Evolutionary conservation across 2,113 vertebrate genomes (phyloP).

Genomic region (Microcebus murinus): DNA sequence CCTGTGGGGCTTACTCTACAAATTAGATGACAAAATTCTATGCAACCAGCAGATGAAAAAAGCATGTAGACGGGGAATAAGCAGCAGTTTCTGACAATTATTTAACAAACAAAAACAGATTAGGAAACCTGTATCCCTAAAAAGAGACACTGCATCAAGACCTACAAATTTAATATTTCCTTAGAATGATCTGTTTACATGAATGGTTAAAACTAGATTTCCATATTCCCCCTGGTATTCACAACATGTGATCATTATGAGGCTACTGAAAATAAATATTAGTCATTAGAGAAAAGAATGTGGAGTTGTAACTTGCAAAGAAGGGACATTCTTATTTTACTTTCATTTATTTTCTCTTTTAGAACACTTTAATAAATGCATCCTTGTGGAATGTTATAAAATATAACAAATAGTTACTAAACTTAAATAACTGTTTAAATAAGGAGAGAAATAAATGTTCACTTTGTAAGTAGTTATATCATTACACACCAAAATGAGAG

Average conservation of each 20-base stretch:
- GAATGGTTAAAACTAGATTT: background rate
- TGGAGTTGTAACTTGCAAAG: background rate
- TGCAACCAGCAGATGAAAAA: background rate
- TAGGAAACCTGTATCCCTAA: background rate
- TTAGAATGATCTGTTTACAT: conserved; percentile 4
- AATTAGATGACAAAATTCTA: background rate
- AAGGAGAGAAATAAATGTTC: background rate
- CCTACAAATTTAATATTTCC: background rate
- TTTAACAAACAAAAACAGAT: background rate
- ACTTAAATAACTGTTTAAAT: background rate
- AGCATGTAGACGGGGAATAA: background rate
- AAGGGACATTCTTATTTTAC: background rate
- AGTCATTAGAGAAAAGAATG: background rate
- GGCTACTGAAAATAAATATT: background rate
- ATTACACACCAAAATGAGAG: background rate
- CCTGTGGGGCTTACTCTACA: background rate
- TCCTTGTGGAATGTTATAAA: background rate
- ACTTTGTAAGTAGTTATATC: background rate
- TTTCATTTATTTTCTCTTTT: conserved; percentile 9
- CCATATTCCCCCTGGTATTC: background rate
- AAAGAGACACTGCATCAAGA: background rate
- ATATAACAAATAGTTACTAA: background rate
- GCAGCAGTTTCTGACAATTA: background rate
- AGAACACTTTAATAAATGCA: background rate
- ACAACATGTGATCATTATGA: background rate